Evolutionary conservation across 2,113 vertebrate genomes (phyloP).

Genomic region (Rhea americana): DNA sequence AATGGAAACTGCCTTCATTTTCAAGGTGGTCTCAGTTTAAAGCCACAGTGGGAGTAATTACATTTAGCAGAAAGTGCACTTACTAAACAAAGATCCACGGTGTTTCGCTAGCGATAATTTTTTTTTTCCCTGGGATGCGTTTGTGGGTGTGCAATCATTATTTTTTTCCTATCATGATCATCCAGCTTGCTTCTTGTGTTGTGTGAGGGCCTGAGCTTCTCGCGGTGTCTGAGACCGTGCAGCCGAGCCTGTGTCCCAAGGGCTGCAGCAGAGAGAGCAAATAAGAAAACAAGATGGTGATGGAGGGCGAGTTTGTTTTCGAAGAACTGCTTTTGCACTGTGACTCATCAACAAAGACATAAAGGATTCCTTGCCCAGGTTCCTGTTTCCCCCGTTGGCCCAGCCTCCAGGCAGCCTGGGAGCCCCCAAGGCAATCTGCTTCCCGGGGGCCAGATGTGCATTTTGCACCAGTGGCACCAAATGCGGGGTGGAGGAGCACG

Average conservation of each 20-base stretch:
- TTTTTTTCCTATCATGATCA: neutral
- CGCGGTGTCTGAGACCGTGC: neutral
- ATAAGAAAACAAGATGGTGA: neutral
- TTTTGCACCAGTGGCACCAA: neutral
- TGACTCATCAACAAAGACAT: rapidly evolving
- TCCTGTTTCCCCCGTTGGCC: neutral
- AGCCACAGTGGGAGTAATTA: constrained; percentile 30
- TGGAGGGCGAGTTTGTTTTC: neutral
- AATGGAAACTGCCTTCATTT: constrained; percentile 26
- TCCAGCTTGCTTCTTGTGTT: neutral
- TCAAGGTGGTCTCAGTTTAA: constrained; percentile 29
- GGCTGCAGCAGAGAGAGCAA: neutral
- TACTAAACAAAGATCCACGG: neutral
- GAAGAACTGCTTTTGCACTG: rapidly evolving
- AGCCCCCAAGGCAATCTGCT: neutral
- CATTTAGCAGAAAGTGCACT: constrained; percentile 1
- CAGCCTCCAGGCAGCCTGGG: neutral
- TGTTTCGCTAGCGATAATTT: constrained; percentile 14
- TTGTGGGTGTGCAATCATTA: neutral
- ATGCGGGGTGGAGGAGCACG: neutral
- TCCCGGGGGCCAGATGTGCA: rapidly evolving
- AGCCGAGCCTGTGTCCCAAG: rapidly evolving
- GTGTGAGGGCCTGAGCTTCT: neutral
- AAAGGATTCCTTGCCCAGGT: neutral
- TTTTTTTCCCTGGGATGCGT: neutral